These are phyloP conservation scores for Gryllus longicercus DNA, from an alignment of 2,888 invertebrate genomes.

Conservation along the genomic window DNA sequence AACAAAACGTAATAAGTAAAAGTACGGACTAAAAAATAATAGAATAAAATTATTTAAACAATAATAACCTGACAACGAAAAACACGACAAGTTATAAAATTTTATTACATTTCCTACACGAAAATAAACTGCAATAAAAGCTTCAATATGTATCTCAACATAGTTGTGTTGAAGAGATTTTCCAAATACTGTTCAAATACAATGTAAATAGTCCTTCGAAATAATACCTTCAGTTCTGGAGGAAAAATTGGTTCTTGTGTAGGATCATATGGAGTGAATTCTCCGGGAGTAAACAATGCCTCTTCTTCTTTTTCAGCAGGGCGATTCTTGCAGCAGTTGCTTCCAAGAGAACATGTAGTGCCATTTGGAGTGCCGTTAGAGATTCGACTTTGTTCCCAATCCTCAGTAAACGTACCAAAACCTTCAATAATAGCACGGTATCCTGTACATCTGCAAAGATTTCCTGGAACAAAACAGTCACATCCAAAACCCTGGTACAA, in stretches of 20 bases:
- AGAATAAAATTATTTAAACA: too few relatives aligned
- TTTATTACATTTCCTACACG: too few relatives aligned
- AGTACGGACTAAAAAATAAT: too few relatives aligned
- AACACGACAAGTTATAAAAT: too few relatives aligned
- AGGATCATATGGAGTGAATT: conserved; percentile 70
- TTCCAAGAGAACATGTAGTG: conserved; percentile 58
- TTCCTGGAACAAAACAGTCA: conserved; percentile 47
- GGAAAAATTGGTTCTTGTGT: conserved; percentile 91
- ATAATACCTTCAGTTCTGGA: conserved; percentile 67
- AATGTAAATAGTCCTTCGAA: too few relatives aligned
- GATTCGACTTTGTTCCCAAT: conserved; percentile 55
- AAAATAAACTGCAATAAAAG: too few relatives aligned
- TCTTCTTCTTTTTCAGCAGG: conserved; percentile 38
- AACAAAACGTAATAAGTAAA: too few relatives aligned
- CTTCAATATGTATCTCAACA: too few relatives aligned
- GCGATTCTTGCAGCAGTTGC: conserved; percentile 61
- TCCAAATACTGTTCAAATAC: too few relatives aligned
- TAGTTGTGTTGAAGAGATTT: too few relatives aligned
- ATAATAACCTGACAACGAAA: too few relatives aligned
- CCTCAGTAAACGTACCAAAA: conserved; percentile 77
- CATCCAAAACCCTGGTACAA: neutral
- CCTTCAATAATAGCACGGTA: conserved; percentile 92
- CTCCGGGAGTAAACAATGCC: conserved; percentile 56
- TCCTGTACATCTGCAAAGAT: conserved; percentile 88
- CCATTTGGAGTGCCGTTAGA: conserved; percentile 23